A percentile compares a stretch with the other conserved stretches of the same genome.
Evolutionary conservation across 1,140 invertebrate genomes (phyloP).

Genomic region (Zaprionus taronus): DNA sequence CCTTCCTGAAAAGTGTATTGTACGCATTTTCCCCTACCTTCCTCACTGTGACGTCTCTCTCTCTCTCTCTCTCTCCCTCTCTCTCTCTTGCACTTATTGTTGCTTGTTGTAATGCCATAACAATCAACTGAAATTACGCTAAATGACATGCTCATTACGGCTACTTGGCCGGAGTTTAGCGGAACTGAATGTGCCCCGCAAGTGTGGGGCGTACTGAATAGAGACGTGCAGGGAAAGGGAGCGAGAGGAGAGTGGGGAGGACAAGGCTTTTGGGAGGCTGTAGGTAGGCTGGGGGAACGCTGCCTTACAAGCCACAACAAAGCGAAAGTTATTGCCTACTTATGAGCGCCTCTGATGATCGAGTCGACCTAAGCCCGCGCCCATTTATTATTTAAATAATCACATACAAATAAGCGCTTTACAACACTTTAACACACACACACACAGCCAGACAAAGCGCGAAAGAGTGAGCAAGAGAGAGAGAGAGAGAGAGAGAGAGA

Average conservation of each 20-base stretch:
- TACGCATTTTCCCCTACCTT: slow-evolving; percentile 22
- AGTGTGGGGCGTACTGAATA: neutral
- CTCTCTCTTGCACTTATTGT: slow-evolving; percentile 30
- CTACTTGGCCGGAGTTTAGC: slow-evolving; percentile 38
- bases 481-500: neutral
- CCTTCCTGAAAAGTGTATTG: slow-evolving; percentile 43
- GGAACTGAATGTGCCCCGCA: neutral
- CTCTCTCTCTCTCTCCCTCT: slow-evolving; percentile 1
- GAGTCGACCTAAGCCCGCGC: slow-evolving; percentile 25
- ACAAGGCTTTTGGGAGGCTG: neutral
- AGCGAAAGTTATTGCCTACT: slow-evolving; percentile 78
- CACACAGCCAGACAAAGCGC: slow-evolving; percentile 21
- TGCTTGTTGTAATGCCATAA: slow-evolving; percentile 76
- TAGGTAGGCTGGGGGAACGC: neutral
- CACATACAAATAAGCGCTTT: slow-evolving; percentile 74
- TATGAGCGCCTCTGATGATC: slow-evolving; percentile 61
- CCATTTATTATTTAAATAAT: slow-evolving; percentile 81
- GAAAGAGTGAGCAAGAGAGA: neutral
- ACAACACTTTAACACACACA: slow-evolving; percentile 58
- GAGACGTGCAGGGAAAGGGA: no score
- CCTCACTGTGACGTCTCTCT: neutral
- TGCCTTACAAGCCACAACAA: slow-evolving; percentile 41
- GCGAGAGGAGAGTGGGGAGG: neutral
- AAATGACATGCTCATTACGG: slow-evolving; percentile 81
- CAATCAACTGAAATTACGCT: slow-evolving; percentile 80